Conservation (phyloP, 2,797 vertebrate genomes). For the Cichlasoma orientale region DNA sequence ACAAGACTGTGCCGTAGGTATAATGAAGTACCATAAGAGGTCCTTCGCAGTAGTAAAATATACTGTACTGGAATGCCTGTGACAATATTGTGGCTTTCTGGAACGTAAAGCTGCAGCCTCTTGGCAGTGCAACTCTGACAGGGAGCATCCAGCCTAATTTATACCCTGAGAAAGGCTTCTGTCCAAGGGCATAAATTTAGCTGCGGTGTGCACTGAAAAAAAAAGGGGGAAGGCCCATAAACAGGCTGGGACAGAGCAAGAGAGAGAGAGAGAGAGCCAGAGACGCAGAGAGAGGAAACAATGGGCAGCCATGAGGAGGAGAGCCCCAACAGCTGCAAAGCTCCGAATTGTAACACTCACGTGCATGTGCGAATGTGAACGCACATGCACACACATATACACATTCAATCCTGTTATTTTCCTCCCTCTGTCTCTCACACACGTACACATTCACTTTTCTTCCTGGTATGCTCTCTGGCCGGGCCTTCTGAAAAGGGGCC, state of each 20-base stretch:
- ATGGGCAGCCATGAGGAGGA: conserved; percentile 69
- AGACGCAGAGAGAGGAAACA: conserved; percentile 61
- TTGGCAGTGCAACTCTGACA: conserved; percentile 58
- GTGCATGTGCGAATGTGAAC: conserved; percentile 3
- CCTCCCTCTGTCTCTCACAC: conserved; percentile 1
- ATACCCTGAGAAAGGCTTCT: conserved; percentile 78
- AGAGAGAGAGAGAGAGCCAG: conserved; percentile 18
- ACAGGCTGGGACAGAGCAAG: conserved; percentile 40
- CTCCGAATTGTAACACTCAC: conserved; percentile 47
- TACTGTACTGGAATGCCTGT: conserved; percentile 33
- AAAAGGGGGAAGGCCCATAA: conserved; percentile 66
- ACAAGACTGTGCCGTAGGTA: not conserved
- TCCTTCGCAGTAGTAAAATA: conserved; percentile 42
- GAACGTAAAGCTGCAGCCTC: conserved; percentile 54
- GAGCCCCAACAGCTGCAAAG: conserved; percentile 76
- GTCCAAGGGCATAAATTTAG: conserved; percentile 76
- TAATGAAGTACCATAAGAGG: not conserved
- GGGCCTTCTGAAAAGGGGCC: conserved; percentile 62
- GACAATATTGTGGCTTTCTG: conserved; percentile 49
- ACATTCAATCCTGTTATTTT: conserved; percentile 14
- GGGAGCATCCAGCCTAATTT: conserved; percentile 75
- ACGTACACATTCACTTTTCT: conserved; percentile 10
- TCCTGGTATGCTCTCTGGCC: conserved; percentile 23
- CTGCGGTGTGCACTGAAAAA: conserved; percentile 54
- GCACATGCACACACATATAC: conserved; percentile 7